Conservation (phyloP, 2,888 invertebrate genomes). For the Melieria crassipennis region DNA sequence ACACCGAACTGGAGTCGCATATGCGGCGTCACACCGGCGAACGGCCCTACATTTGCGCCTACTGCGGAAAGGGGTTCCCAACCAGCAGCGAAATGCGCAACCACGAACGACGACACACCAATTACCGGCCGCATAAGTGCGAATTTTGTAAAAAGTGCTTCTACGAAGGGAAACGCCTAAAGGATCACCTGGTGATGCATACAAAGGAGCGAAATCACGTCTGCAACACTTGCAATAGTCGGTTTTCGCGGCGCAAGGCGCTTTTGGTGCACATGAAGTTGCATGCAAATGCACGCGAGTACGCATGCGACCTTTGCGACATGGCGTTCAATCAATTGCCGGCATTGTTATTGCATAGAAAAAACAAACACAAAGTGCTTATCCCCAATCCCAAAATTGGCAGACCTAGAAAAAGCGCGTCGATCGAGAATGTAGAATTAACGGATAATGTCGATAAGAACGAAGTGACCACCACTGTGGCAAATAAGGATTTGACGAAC, state of each 20-base stretch:
- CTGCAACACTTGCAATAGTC: slow-evolving; percentile 12
- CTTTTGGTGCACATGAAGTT: slow-evolving; percentile 24
- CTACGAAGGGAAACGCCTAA: neutral
- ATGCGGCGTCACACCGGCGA: slow-evolving; percentile 20
- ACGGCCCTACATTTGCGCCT: slow-evolving; percentile 21
- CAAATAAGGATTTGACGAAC: no score
- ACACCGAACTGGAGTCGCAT: slow-evolving; percentile 24
- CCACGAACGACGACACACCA: slow-evolving; percentile 17
- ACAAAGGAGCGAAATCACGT: slow-evolving; percentile 22
- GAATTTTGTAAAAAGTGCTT: slow-evolving; percentile 23
- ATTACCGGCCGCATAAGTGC: slow-evolving; percentile 17
- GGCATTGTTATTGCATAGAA: slow-evolving; percentile 19
- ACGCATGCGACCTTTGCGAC: slow-evolving; percentile 19
- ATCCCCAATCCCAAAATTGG: no score
- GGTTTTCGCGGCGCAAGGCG: slow-evolving; percentile 16
- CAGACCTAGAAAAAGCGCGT: no score
- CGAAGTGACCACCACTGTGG: no score
- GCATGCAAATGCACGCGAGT: slow-evolving; percentile 18
- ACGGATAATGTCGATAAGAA: no score
- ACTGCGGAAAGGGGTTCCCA: slow-evolving; percentile 16
- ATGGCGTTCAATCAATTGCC: slow-evolving; percentile 25
- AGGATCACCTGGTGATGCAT: slow-evolving; percentile 16
- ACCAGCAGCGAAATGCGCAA: slow-evolving; percentile 5
- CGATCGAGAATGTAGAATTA: no score
- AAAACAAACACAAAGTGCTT: slow-evolving; percentile 18